phyloP scores from a whole-genome alignment of 2,797 vertebrate genomes.

The Enteromius anoplus region DNA sequence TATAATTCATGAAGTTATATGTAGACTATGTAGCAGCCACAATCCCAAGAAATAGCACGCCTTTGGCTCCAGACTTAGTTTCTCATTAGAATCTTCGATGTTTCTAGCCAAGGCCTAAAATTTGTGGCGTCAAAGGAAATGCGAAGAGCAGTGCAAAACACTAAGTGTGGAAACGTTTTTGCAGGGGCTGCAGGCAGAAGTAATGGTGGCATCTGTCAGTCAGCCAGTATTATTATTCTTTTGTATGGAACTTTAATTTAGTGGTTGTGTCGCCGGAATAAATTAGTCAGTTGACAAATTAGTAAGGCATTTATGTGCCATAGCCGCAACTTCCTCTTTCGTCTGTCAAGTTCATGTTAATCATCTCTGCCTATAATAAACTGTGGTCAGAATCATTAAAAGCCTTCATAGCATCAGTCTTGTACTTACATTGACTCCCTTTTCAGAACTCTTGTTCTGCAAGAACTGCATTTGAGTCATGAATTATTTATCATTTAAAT shows the following conservation, averaged over 20 bases:
- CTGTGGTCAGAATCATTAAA: slow-evolving; percentile 37
- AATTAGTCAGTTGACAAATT: slow-evolving; percentile 55
- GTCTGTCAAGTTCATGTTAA: slow-evolving; percentile 34
- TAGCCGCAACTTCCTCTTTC: slow-evolving; percentile 44
- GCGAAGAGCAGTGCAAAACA: slow-evolving; percentile 8
- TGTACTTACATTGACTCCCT: background rate
- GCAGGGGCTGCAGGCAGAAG: slow-evolving; percentile 12
- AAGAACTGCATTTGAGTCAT: background rate
- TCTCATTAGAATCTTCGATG: slow-evolving; percentile 53
- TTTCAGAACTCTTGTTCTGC: background rate
- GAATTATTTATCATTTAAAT: slow-evolving; percentile 6
- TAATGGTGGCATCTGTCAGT: slow-evolving; percentile 20
- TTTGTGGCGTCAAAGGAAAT: slow-evolving; percentile 31
- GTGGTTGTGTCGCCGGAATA: slow-evolving; percentile 55
- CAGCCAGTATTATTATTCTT: slow-evolving; percentile 56
- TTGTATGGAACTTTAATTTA: slow-evolving; percentile 52
- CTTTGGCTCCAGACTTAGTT: slow-evolving; percentile 50
- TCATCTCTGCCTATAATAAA: slow-evolving; percentile 41
- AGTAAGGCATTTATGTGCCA: slow-evolving; percentile 42
- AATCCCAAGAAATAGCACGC: slow-evolving; percentile 57
- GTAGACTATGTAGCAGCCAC: slow-evolving; percentile 62
- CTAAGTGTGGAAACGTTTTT: slow-evolving; percentile 1
- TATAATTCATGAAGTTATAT: slow-evolving; percentile 77
- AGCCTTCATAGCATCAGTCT: slow-evolving; percentile 25
- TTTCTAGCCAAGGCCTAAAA: slow-evolving; percentile 37